Evolutionary conservation across 2,797 vertebrate genomes (phyloP), one percentile per base, ranked within the genome.

Genomic region (Molossus alvarezi): DNA sequence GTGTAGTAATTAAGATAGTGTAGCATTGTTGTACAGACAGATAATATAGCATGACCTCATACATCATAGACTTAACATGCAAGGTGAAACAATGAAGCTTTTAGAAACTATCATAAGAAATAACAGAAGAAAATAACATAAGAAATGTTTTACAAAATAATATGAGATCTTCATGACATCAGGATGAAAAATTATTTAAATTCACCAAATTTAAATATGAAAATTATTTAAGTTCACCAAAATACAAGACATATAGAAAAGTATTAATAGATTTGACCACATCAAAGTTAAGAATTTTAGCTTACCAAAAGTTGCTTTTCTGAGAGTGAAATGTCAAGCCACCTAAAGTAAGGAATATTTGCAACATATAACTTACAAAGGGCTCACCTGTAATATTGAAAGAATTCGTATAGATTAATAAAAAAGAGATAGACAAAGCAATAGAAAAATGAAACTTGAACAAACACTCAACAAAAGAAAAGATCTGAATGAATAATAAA

Each of bases 131-230:
- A 88, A 94, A 89, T 55, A 75, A 48, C 33, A 62, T 53, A 76
- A 90, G 45, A 90, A 6, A n/a, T 86, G 7, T 88, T 87, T 88
- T n/a, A 67, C 58, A 41, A 89, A 65, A 55, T 75, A 64, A n/a
- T 23, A 67, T 73, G 11, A 83, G 14, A n/a, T 65, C 64, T 33
- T 65, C 14, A 33, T 65, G 29, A 65, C 6, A 45, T 80, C 4
- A 73, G 48, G 15, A 90, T 64, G 25, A 2, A 77, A 77, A 45
- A 11, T 48, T 79, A 21, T n/a, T 65, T 37, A 21, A 65, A 33
- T 6, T 33, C 33, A 33, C 33, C 33, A 33, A 33, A 33, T 33
- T 33, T 33, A 33, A 33, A 33, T 33, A 33, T 33, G 3, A 77
- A 77, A 45, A 11, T 48, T 79, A 21, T n/a, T 65, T 37, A 25